Percentiles rank a stretch among this genome's conserved stretches.
Evolutionary conservation across 2,113 vertebrate genomes (phyloP).

Genomic region (Grammomys dolichurus): DNA sequence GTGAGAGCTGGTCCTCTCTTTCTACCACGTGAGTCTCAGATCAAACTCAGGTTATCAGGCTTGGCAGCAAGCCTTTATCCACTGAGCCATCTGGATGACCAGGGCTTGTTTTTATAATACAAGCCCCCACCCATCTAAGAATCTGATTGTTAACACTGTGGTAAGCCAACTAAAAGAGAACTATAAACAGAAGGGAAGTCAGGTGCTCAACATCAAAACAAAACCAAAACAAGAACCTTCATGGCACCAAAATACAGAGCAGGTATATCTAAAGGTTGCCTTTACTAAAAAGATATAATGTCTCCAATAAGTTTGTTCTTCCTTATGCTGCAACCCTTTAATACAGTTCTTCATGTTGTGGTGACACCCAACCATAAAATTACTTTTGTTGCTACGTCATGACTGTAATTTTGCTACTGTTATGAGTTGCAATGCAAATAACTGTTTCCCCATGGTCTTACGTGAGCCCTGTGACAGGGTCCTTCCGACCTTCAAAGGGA

Average conservation of each 20-base stretch:
- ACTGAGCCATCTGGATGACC: not conserved
- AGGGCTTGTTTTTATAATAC: not conserved
- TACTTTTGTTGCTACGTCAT: not conserved
- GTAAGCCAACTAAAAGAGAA: not conserved
- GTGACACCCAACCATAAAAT: not conserved
- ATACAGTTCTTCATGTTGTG: not conserved
- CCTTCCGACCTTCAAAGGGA: not conserved
- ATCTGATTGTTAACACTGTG: not conserved
- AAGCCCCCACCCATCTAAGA: not conserved
- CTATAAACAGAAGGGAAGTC: constrained; percentile 15
- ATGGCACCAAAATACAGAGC: not conserved
- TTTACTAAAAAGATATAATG: not conserved
- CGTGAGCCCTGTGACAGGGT: not conserved
- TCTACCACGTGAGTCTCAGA: not conserved
- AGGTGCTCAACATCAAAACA: not conserved
- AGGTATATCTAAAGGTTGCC: not conserved
- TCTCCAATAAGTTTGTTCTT: not conserved
- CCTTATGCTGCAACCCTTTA: not conserved
- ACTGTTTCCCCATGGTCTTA: not conserved
- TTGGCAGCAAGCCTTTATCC: not conserved
- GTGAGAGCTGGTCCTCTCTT: not conserved
- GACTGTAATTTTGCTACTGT: not conserved
- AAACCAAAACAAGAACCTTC: not conserved
- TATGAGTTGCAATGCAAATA: not conserved
- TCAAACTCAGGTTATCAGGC: not conserved